Evolutionary conservation across 2,113 vertebrate genomes (phyloP), one percentile per base, ranked within the genome.

Genomic region (Andinoacara biseriatus): DNA sequence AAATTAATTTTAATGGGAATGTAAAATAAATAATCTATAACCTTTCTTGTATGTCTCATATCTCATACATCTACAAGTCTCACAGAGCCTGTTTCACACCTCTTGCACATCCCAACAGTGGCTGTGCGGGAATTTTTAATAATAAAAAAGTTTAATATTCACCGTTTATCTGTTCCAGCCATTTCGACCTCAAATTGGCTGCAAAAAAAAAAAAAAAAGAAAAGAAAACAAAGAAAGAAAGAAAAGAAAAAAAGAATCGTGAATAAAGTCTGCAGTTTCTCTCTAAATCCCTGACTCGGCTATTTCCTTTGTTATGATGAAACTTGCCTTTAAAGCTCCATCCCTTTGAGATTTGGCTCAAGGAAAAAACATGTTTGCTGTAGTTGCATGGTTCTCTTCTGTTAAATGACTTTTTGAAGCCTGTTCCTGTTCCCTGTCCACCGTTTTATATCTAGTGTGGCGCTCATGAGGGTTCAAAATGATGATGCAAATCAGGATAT

Each of bases 401-500:
- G 65, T 49, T 49, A 69, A 43, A 40, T 69, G 65, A 69, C 65
- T 69, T 69, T 49, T 69, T 69, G 65, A 69, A 69, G 43, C 43
- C 24, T 49, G 35, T 38, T 38, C 35, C 43, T 69, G 65, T 49
- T 29, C 24, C 46, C 65, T 8, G 2, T 24, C 22, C 65, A 49
- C 40, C 40, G 18, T 1, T 49, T 10, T 49, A 11, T 69, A 49
- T 69, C 65, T 69, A 8, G 9, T 38, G 35, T 10, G 35, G 15
- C 18, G 24, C 65, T 69, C 24, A 24, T 49, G 40, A 20, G 43
- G 43, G 49, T 49, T 69, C 65, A 69, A 29, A 49, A 24, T 5
- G 3, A 17, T 10, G 24, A 69, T 49, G 65, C 24, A 69, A 49
- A 69, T 69, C 65, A 49, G 24, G 5, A 49, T 69, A 49, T 69